These are phyloP conservation scores for Timandra comae DNA, from an alignment of 2,888 invertebrate genomes.

Conservation along the genomic window DNA sequence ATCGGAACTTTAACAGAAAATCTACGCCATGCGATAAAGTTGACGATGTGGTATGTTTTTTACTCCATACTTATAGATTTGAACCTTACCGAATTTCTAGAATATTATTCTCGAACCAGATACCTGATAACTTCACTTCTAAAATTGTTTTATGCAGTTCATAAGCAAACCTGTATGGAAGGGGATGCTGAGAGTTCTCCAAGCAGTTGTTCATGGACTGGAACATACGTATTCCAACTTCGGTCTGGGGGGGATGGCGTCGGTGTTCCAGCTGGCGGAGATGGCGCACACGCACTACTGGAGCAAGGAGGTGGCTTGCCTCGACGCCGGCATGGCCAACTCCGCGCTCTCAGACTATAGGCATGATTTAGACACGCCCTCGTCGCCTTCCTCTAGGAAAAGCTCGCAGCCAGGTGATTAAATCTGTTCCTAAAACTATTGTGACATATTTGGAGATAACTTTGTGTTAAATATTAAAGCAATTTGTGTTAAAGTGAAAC, in stretches of 20 bases:
- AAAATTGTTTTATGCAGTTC: no score
- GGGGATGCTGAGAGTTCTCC: constrained; percentile 95
- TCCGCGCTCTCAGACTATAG: constrained; percentile 47
- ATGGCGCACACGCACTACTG: constrained; percentile 99
- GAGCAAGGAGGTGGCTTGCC: constrained; percentile 87
- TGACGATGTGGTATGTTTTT: constrained; percentile 95
- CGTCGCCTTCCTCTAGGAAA: constrained; percentile 79
- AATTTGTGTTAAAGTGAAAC: no score
- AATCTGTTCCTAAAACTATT: neutral
- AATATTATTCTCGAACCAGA: no score
- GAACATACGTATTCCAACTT: constrained; percentile 95
- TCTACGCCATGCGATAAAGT: constrained; percentile 97
- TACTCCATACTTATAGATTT: no score
- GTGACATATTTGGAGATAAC: neutral
- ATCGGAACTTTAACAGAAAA: constrained; percentile 93
- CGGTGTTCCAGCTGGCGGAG: constrained; percentile 97
- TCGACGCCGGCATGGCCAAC: constrained; percentile 69
- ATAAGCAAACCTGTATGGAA: constrained; percentile 95
- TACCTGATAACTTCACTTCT: no score
- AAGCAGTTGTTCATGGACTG: constrained; percentile 92
- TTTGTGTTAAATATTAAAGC: no score
- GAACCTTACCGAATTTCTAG: no score
- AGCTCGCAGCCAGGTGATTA: constrained; percentile 79
- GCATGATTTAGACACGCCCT: constrained; percentile 52
- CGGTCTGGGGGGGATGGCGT: constrained; percentile 97